Conservation (phyloP, 1,140 invertebrate genomes). For the Drosophila equinoxialis region DNA sequence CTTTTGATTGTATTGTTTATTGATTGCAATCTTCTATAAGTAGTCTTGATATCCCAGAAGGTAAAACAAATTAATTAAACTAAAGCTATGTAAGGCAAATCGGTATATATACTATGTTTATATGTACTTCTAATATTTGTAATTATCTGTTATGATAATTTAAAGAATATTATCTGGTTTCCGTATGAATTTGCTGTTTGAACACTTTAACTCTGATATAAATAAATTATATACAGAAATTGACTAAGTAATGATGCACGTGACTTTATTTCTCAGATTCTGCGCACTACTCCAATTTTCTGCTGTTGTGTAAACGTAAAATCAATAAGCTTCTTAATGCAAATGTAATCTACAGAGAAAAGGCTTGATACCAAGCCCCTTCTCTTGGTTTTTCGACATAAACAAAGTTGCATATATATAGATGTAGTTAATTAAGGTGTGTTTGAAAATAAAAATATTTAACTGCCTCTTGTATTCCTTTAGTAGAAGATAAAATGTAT, state of each 20-base stretch:
- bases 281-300: slow-evolving; percentile 7
- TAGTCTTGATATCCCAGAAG: too few species aligned
- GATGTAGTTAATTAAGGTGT: not conserved
- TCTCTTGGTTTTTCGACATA: too few species aligned
- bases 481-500: not conserved
- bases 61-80: too few species aligned
- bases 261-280: slow-evolving; percentile 13
- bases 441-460: not conserved
- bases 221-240: slow-evolving; percentile 13
- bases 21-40: too few species aligned
- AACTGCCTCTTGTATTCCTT: not conserved
- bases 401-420: not conserved
- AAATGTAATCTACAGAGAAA: not conserved
- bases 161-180: too few species aligned
- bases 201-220: not conserved
- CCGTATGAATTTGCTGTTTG: not conserved
- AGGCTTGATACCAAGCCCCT: not conserved
- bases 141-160: too few species aligned
- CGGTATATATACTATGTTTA: too few species aligned
- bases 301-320: slow-evolving; percentile 11
- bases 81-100: too few species aligned
- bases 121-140: too few species aligned
- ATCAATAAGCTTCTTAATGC: slow-evolving; percentile 7
- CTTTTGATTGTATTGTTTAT: too few species aligned
- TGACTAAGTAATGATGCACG: slow-evolving; percentile 15